Conservation (phyloP, 2,888 invertebrate genomes). For the Pyralis farinalis region DNA sequence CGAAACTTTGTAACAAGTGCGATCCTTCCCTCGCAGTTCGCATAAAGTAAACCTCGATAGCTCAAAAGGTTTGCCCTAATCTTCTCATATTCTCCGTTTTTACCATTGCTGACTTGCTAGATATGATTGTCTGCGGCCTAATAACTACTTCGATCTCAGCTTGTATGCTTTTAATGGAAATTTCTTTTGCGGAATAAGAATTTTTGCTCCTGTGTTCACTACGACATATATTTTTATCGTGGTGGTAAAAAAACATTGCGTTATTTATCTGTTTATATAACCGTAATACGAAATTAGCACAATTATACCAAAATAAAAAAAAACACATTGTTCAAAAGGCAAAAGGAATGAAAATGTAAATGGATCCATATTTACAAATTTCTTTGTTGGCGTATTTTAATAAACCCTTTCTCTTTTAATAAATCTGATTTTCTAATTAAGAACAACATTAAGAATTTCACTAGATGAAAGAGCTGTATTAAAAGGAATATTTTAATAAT, state of each 20-base stretch:
- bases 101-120: too few relatives aligned
- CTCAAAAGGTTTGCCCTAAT: too few relatives aligned
- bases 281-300: not conserved
- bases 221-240: too few relatives aligned
- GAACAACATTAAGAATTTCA: conserved; percentile 46
- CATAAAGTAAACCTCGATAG: too few relatives aligned
- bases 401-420: conserved; percentile 34
- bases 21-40: too few relatives aligned
- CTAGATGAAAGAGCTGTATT: conserved; percentile 38
- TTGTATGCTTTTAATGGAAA: not conserved
- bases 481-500: conserved; percentile 51
- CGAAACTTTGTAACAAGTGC: too few relatives aligned
- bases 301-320: conserved; percentile 8
- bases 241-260: too few relatives aligned
- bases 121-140: too few relatives aligned
- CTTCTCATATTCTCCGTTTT: too few relatives aligned
- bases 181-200: too few relatives aligned
- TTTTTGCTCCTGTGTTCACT: too few relatives aligned
- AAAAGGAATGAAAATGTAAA: conserved; percentile 19
- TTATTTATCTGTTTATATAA: too few relatives aligned
- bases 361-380: conserved; percentile 16
- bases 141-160: not conserved
- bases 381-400: conserved; percentile 35
- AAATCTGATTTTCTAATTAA: conserved; percentile 54
- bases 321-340: conserved; percentile 16